These are phyloP conservation scores for Onthophagus taurus DNA, from an alignment of 1,140 invertebrate species.

Conservation along the genomic window DNA sequence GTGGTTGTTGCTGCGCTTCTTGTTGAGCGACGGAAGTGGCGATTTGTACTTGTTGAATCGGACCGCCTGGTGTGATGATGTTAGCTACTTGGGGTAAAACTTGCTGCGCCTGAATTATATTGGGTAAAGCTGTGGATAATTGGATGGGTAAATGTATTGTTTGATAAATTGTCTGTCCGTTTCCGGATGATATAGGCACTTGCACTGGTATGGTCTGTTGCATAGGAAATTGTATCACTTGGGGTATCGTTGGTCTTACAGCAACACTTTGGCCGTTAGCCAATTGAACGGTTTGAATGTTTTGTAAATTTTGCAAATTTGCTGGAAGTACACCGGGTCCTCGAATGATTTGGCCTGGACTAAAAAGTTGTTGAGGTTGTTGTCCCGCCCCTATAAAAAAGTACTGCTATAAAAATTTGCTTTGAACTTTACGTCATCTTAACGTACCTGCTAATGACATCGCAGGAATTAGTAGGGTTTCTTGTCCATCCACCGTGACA, in stretches of 20 bases:
- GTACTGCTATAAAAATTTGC: not conserved
- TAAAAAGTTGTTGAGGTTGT: conserved; percentile 40
- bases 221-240: conserved; percentile 68
- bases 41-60: conserved; percentile 63
- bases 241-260: conserved; percentile 36
- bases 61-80: conserved; percentile 76
- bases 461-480: conserved; percentile 78
- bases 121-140: conserved; percentile 48
- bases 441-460: conserved; percentile 34
- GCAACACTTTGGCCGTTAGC: conserved; percentile 67
- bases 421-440: too few species aligned
- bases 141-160: conserved; percentile 87
- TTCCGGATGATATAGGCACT: conserved; percentile 78
- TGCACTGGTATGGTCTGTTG: conserved; percentile 85
- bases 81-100: conserved; percentile 64
- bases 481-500: conserved; percentile 86
- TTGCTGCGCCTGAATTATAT: conserved; percentile 45
- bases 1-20: conserved; percentile 19
- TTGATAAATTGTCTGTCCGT: conserved; percentile 88
- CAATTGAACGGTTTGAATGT: conserved; percentile 46
- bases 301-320: conserved; percentile 27
- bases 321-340: conserved; percentile 28
- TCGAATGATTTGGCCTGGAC: conserved; percentile 34
- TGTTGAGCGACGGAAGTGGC: conserved; percentile 41
- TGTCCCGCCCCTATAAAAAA: conserved; percentile 38